These are phyloP conservation scores for Rhinoptilus africanus DNA, from an alignment of 2,113 vertebrate genomes.

Conservation along the genomic window DNA sequence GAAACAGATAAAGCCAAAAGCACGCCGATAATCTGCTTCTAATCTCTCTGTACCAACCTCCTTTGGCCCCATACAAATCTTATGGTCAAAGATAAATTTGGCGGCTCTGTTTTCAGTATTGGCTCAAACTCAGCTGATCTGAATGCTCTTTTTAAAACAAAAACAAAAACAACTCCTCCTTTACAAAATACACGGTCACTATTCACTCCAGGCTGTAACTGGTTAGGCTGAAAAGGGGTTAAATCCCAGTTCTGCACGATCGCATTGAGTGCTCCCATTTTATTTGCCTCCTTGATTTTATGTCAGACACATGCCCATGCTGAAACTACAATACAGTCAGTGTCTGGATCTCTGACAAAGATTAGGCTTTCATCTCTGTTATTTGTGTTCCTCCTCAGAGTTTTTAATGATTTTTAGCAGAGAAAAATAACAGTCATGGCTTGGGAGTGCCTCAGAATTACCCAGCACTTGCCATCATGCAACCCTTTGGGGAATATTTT, in stretches of 20 bases:
- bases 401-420: conserved; percentile 9
- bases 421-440: not conserved
- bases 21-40: conserved; percentile 48
- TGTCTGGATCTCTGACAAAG: conserved; percentile 43
- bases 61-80: conserved; percentile 44
- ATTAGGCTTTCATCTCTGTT: conserved; percentile 24
- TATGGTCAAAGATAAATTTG: conserved; percentile 42
- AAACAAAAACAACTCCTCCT: not conserved
- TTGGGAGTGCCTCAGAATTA: not conserved
- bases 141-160: conserved; percentile 25
- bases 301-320: not conserved
- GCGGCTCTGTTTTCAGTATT: conserved; percentile 22
- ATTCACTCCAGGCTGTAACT: not conserved
- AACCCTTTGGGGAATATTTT: not conserved
- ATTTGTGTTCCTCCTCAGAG: conserved; percentile 7
- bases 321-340: conserved; percentile 37
- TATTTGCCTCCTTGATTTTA: conserved; percentile 42
- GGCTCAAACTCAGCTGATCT: conserved; percentile 22
- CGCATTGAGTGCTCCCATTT: not conserved
- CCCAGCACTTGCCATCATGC: not conserved
- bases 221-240: conserved; percentile 11
- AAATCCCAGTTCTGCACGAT: not conserved
- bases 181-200: not conserved
- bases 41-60: conserved; percentile 58
- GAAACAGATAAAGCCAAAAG: conserved; percentile 42